phyloP scores from a whole-genome alignment of 2,113 vertebrate genomes.

The Dipodomys spectabilis region DNA sequence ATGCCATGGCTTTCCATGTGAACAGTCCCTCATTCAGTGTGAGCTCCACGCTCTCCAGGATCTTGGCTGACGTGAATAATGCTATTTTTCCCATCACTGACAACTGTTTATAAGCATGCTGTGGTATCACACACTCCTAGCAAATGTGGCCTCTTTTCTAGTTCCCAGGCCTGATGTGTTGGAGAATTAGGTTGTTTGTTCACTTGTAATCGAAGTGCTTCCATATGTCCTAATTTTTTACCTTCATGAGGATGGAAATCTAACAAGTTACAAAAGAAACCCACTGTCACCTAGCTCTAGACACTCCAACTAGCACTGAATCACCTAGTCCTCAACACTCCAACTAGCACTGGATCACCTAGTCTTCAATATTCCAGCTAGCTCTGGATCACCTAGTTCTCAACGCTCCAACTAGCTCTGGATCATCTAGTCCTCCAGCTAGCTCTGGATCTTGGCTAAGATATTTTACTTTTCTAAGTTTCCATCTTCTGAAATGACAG shows the following conservation, averaged over 20 bases:
- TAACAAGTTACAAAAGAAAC: background rate
- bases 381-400: too few relatives aligned
- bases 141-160: background rate
- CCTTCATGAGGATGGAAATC: slow-evolving; percentile 17
- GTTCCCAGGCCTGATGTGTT: background rate
- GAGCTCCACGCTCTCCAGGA: background rate
- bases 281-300: background rate
- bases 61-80: background rate
- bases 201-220: background rate
- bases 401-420: too few relatives aligned
- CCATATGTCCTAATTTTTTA: background rate
- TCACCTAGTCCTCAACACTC: background rate
- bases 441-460: background rate
- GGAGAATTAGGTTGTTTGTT: background rate
- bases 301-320: background rate
- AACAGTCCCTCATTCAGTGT: background rate
- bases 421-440: too few relatives aligned
- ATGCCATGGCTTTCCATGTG: background rate
- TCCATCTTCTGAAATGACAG: slow-evolving; percentile 27
- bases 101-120: background rate
- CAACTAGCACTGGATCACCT: too few relatives aligned
- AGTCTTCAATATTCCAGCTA: too few relatives aligned
- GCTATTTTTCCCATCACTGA: background rate
- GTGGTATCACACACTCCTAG: background rate
- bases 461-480: background rate